phyloP scores from a whole-genome alignment of 2,888 invertebrate species.

The Hydropsyche betteni region DNA sequence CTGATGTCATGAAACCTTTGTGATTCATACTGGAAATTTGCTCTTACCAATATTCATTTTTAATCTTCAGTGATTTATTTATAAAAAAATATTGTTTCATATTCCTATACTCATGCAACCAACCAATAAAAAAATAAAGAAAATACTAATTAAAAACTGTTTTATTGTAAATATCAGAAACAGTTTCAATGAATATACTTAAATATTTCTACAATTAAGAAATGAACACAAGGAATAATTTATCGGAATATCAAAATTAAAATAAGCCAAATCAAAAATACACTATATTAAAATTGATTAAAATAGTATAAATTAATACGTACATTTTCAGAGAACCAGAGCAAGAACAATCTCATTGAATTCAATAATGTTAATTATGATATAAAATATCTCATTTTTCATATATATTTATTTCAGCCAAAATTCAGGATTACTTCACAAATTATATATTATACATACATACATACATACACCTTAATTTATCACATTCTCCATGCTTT shows the following conservation, averaged over 20 bases:
- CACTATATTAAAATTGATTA: not conserved
- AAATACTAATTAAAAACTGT: conserved; percentile 43
- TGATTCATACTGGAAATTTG: too few species aligned
- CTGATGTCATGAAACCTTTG: too few species aligned
- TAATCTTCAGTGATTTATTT: too few species aligned
- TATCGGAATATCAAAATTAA: conserved; percentile 40
- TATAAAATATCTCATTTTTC: too few species aligned
- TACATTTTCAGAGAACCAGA: too few species aligned
- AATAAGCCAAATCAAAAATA: conserved; percentile 9
- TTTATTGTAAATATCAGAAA: conserved; percentile 49
- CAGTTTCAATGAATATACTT: conserved; percentile 47
- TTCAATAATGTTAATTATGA: too few species aligned
- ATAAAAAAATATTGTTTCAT: too few species aligned
- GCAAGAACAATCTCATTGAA: too few species aligned
- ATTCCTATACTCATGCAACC: too few species aligned
- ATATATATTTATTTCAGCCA: not conserved
- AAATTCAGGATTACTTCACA: conserved; percentile 21
- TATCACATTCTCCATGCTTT: conserved; percentile 28
- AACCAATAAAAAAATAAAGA: conserved; percentile 36
- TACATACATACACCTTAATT: conserved; percentile 16
- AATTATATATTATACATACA: not conserved
- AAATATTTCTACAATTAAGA: conserved; percentile 46
- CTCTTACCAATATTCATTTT: too few species aligned
- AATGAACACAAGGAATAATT: conserved; percentile 47
- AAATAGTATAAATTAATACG: too few species aligned